Evolutionary conservation across 2,888 invertebrate genomes (phyloP).

Genomic region (Aporophyla lueneburgensis): DNA sequence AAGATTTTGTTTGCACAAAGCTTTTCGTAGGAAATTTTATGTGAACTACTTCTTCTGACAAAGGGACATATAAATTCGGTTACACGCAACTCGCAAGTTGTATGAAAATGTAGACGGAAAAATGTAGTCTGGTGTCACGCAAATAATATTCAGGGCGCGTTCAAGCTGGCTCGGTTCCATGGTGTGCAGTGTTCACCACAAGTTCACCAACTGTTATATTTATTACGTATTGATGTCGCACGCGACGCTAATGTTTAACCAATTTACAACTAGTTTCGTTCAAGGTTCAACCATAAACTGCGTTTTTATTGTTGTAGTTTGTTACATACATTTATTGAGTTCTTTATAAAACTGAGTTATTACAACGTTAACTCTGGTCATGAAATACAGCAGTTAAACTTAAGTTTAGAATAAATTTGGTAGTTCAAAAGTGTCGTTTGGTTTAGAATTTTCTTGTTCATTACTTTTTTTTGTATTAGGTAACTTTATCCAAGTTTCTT

Average conservation of each 20-base stretch:
- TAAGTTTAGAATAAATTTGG: conserved; percentile 15
- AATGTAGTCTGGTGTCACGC: conserved; percentile 49
- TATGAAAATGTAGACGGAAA: conserved; percentile 30
- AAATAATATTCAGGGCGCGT: conserved; percentile 54
- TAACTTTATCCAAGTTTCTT: conserved; percentile 7
- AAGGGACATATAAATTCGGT: conserved; percentile 31
- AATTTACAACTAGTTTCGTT: conserved; percentile 74
- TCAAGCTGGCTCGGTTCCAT: conserved; percentile 39
- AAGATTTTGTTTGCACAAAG: conserved; percentile 48
- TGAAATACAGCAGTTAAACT: conserved; percentile 42
- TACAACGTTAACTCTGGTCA: conserved; percentile 37
- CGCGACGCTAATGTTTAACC: conserved; percentile 75
- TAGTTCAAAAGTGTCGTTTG: conserved; percentile 27
- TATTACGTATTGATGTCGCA: conserved; percentile 74
- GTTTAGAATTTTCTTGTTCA: conserved; percentile 18
- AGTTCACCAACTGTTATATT: conserved; percentile 69
- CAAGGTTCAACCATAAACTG: conserved; percentile 66
- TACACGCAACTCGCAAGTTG: conserved; percentile 33
- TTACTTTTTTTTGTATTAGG: conserved; percentile 7
- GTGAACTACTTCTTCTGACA: conserved; percentile 39
- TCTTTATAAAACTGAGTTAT: conserved; percentile 46
- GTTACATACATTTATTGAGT: conserved; percentile 52
- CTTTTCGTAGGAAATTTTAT: conserved; percentile 32
- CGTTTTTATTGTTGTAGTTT: conserved; percentile 56
- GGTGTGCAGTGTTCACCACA: conserved; percentile 40